phyloP scores from a whole-genome alignment of 1,140 invertebrate genomes.

The Campodea augens region DNA sequence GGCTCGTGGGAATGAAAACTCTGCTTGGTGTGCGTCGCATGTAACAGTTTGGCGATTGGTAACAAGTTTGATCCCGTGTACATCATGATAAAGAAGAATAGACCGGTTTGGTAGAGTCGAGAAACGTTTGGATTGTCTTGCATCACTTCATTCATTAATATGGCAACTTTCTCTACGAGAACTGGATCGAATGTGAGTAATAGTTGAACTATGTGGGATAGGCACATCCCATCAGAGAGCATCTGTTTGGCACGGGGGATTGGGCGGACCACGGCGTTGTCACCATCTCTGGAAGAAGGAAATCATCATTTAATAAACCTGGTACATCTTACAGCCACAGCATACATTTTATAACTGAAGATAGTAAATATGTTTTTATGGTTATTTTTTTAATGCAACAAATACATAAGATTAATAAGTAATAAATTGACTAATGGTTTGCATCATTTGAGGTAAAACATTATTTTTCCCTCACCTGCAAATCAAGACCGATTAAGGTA shows the following conservation, averaged over 20 bases:
- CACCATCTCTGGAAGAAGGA: slow-evolving; percentile 42
- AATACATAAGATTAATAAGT: no score
- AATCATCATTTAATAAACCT: no score
- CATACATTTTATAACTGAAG: no score
- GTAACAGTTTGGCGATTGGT: slow-evolving; percentile 82
- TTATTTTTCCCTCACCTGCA: no score
- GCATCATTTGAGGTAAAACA: no score
- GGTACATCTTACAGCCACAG: no score
- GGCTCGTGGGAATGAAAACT: slow-evolving; percentile 59
- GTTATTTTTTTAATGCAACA: no score
- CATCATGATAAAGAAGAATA: slow-evolving; percentile 98
- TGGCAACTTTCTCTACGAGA: slow-evolving; percentile 80
- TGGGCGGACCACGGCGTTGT: slow-evolving; percentile 84
- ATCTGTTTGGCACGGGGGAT: slow-evolving; percentile 78
- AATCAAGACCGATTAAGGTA: no score
- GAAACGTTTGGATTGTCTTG: slow-evolving; percentile 89
- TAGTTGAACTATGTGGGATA: slow-evolving; percentile 91
- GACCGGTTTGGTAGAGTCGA: slow-evolving; percentile 83
- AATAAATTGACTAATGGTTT: no score
- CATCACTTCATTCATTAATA: slow-evolving; percentile 70
- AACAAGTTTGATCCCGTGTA: slow-evolving; percentile 97
- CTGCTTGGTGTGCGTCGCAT: slow-evolving; percentile 86
- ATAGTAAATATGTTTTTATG: no score
- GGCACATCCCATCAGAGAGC: slow-evolving; percentile 65
- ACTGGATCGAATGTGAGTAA: slow-evolving; percentile 94